phyloP scores from a whole-genome alignment of 2,888 invertebrate genomes.

The Watsonalla binaria region DNA sequence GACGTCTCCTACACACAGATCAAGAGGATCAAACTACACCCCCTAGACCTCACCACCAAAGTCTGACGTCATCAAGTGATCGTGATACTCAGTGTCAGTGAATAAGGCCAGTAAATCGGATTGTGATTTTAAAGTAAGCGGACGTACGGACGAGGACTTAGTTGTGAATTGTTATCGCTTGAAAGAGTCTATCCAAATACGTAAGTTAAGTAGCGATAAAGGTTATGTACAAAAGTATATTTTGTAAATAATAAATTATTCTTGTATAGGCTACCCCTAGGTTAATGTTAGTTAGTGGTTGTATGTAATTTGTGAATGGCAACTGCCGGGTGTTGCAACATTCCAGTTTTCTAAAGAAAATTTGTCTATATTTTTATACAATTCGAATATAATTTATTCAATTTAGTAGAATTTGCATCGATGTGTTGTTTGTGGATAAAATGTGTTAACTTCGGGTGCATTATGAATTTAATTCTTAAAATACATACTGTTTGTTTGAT shows the following conservation, averaged over 20 bases:
- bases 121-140: constrained; percentile 71
- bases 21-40: constrained; percentile 78
- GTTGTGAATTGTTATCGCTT: constrained; percentile 71
- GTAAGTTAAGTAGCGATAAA: constrained; percentile 63
- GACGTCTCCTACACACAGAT: constrained; percentile 79
- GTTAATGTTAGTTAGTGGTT: constrained; percentile 52
- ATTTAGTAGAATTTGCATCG: constrained; percentile 65
- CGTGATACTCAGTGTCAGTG: constrained; percentile 45
- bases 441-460: constrained; percentile 60
- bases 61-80: constrained; percentile 72
- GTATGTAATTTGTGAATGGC: constrained; percentile 38
- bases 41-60: constrained; percentile 84
- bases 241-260: constrained; percentile 72
- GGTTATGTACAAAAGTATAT: constrained; percentile 64
- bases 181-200: constrained; percentile 78
- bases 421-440: constrained; percentile 58
- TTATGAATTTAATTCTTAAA: constrained; percentile 32
- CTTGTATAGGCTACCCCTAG: constrained; percentile 51
- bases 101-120: constrained; percentile 71
- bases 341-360: constrained; percentile 39
- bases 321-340: constrained; percentile 54
- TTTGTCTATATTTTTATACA: constrained; percentile 46
- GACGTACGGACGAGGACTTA: constrained; percentile 40
- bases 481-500: constrained; percentile 28
- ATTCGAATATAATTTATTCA: constrained; percentile 69